Conservation (phyloP, 2,113 vertebrate species). For the Cheirogaleus medius region DNA sequence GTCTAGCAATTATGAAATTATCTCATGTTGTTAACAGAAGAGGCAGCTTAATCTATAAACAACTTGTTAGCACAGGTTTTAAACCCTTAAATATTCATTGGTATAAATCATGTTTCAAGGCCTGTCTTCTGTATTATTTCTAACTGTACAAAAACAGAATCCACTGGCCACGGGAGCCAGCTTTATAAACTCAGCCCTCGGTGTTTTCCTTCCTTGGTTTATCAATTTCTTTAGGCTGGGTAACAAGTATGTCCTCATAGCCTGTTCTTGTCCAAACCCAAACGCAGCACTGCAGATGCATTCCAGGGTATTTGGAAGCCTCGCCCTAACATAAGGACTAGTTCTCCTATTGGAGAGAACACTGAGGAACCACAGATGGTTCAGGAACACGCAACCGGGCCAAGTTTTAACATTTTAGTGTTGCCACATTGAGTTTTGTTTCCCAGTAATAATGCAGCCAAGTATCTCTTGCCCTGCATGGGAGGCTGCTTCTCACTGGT, state of each 20-base stretch:
- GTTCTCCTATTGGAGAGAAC: slow-evolving; percentile 51
- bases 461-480: neutral
- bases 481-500: neutral
- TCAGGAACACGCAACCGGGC: neutral
- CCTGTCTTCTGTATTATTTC: slow-evolving; percentile 42
- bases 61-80: slow-evolving; percentile 66
- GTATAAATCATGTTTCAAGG: slow-evolving; percentile 60
- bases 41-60: slow-evolving; percentile 67
- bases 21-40: slow-evolving; percentile 62
- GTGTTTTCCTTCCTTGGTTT: neutral
- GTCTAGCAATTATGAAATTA: slow-evolving; percentile 59
- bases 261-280: slow-evolving; percentile 40
- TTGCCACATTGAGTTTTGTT: slow-evolving; percentile 46
- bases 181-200: slow-evolving; percentile 42
- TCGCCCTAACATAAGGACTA: neutral
- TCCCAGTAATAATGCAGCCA: neutral
- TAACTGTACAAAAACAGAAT: slow-evolving; percentile 55
- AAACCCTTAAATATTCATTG: slow-evolving; percentile 69
- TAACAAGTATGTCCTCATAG: neutral
- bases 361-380: slow-evolving; percentile 39
- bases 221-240: neutral
- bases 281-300: neutral
- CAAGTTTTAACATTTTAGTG: slow-evolving; percentile 10
- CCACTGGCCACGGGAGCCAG: slow-evolving; percentile 15
- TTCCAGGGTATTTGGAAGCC: slow-evolving; percentile 20